Evolutionary conservation across 2,888 invertebrate species (phyloP), one percentile per base, ranked within the genome.

Genomic region (Orchesellides sinensis): DNA sequence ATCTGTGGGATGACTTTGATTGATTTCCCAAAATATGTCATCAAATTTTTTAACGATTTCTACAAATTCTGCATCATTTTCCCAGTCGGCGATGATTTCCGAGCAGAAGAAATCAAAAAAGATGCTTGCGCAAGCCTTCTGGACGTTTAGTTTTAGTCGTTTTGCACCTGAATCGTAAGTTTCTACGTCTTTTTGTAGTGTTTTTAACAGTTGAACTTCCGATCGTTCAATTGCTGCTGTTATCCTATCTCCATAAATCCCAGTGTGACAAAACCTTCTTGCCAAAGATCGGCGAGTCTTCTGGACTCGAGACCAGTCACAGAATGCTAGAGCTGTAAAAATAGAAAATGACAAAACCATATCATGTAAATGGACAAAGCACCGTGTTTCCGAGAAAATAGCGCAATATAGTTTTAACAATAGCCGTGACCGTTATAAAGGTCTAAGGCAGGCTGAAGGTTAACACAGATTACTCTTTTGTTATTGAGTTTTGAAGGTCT

Each of bases 21-120:
- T 97, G 85, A 97, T 96, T 89, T 96, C 96, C 94, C 95, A 96
- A 91, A 97, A 97, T 68, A 97, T 96, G 88, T 95, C 94, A 88
- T 96, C 96, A 89, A 96, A 96, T 78, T 92, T 92, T 25, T 93
- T 91, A 0, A 95, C 94, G 5, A 94, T 92, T 77, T 92, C 91
- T 63, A 92, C 91, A 90, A 96, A 96, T 19, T 93, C 83, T 1
- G 25, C n/a, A 29, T 85, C 85, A 25, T 35, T 45, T 27, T 83
- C 93, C 0, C 88, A 77, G 86, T 96, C 95, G 14, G 93, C 92
- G 88, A 96, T 96, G 1, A 94, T 92, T 0, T 93, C 92, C n/a
- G 94, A 94, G 90, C 96, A 96, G 94, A 97, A 96, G 90, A 96
- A 96, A 85, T 94, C 93, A 3, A 93, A 92, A 90, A 97, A 96